A percentile compares a stretch with the other conserved stretches of the same genome.
Conservation (phyloP, 2,888 invertebrate species). For the Corythucha ciliata region DNA sequence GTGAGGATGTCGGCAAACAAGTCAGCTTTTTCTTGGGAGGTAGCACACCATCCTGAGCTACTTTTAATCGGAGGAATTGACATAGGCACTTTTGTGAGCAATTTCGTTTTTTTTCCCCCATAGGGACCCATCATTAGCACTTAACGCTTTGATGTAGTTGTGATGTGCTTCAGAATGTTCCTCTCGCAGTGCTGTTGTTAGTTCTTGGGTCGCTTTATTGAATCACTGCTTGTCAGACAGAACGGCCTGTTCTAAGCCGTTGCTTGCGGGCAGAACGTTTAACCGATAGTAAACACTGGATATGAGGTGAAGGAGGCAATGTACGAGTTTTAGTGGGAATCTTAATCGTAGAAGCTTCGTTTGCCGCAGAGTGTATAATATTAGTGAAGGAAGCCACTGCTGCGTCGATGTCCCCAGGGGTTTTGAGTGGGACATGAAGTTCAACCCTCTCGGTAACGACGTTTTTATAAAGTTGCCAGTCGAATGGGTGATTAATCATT, state of each 20-base stretch:
- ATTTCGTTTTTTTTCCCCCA: background rate
- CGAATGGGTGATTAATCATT: background rate
- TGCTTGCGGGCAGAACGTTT: background rate
- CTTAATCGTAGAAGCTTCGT: background rate
- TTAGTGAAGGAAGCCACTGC: background rate
- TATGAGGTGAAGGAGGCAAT: background rate
- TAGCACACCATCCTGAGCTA: background rate
- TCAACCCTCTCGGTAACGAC: background rate
- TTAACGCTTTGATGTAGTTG: background rate
- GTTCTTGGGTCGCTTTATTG: background rate
- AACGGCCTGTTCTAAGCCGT: background rate
- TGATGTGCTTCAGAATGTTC: background rate
- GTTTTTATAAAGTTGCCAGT: background rate
- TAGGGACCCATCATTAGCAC: background rate
- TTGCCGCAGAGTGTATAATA: background rate
- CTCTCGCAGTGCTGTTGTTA: background rate
- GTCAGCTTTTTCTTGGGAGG: constrained; percentile 1
- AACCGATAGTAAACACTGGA: background rate
- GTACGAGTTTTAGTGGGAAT: background rate
- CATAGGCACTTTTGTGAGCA: background rate
- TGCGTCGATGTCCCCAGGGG: background rate
- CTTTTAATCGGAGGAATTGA: background rate
- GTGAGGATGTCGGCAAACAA: background rate
- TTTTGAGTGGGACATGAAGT: background rate
- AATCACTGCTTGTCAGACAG: background rate